Percentiles rank a stretch among this genome's conserved stretches.
These are phyloP conservation scores for Sabatieria punctata DNA, from an alignment of 2,888 invertebrate genomes.

Conservation along the genomic window DNA sequence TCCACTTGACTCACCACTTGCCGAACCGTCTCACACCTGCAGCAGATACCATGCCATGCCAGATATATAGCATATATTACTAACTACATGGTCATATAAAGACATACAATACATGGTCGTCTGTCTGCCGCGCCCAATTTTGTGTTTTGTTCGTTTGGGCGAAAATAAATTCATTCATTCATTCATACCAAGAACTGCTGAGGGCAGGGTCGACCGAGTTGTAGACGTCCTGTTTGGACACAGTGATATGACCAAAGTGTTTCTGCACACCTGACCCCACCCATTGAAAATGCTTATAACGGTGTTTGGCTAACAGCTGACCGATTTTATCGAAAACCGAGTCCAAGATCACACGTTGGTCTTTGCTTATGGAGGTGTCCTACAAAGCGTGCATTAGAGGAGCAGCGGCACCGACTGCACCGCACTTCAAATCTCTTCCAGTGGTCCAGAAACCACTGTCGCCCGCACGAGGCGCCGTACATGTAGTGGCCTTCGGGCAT, in stretches of 20 bases:
- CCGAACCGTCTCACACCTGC: constrained; percentile 15
- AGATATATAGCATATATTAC: too few species aligned
- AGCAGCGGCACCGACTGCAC: too few species aligned
- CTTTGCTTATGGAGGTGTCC: too few species aligned
- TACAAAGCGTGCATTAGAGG: too few species aligned
- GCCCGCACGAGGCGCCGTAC: constrained; percentile 27
- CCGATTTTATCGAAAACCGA: constrained; percentile 8
- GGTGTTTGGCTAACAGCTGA: constrained; percentile 1
- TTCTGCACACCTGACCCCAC: constrained; percentile 29
- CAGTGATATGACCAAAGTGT: constrained; percentile 28
- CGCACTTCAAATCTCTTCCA: background rate
- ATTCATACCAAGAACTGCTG: too few species aligned
- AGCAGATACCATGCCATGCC: too few species aligned
- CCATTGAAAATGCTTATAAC: constrained; percentile 15
- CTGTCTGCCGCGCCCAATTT: too few species aligned
- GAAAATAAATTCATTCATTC: too few species aligned
- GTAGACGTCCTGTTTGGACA: constrained; percentile 22
- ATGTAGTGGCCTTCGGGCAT: constrained; percentile 29
- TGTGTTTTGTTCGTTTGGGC: too few species aligned
- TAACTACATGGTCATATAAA: too few species aligned
- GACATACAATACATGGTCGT: too few species aligned
- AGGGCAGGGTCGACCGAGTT: constrained; percentile 10
- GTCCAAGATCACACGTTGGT: too few species aligned
- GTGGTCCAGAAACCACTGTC: constrained; percentile 25
- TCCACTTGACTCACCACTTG: constrained; percentile 23